Evolutionary conservation across 2,797 vertebrate genomes (phyloP).

Genomic region (Alfaro cultratus): DNA sequence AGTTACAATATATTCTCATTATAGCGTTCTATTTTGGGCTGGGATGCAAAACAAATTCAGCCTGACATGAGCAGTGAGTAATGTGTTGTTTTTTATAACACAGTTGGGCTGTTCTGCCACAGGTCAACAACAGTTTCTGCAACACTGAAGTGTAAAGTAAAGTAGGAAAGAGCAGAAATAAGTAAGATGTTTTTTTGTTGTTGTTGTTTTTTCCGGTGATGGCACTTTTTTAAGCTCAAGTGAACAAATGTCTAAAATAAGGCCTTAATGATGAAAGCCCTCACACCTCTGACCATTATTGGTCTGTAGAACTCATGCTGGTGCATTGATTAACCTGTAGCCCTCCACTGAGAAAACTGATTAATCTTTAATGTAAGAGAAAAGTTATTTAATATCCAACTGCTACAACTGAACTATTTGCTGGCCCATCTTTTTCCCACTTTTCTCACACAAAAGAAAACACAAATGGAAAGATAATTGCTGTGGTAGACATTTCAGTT

Average conservation of each 20-base stretch:
- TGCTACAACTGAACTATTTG: conserved; percentile 31
- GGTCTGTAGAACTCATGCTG: conserved; percentile 35
- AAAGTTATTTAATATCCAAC: conserved; percentile 51
- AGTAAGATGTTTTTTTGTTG: conserved; percentile 4
- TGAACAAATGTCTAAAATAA: conserved; percentile 32
- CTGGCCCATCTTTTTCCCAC: conserved; percentile 17
- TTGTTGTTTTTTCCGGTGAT: conserved; percentile 3
- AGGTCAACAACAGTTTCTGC: conserved; percentile 9
- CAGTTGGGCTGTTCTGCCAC: conserved; percentile 3
- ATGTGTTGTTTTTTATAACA: conserved; percentile 2
- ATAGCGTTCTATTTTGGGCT: conserved; percentile 15
- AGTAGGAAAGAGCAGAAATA: background rate
- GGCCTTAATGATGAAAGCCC: conserved; percentile 34
- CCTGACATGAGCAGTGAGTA: conserved; percentile 7
- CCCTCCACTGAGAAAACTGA: conserved; percentile 62
- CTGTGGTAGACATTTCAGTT: conserved; percentile 9
- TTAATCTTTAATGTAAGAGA: conserved; percentile 61
- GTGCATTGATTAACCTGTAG: conserved; percentile 65
- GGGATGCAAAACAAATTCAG: conserved; percentile 17
- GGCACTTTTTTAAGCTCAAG: conserved; percentile 24
- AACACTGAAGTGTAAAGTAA: background rate
- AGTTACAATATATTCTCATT: conserved; percentile 55
- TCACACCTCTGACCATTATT: conserved; percentile 25
- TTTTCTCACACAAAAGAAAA: conserved; percentile 60
- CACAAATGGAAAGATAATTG: conserved; percentile 48